Base-by-base conservation (phyloP, 2,797 vertebrate genomes). In the Melanotaenia boesemani region DNA sequence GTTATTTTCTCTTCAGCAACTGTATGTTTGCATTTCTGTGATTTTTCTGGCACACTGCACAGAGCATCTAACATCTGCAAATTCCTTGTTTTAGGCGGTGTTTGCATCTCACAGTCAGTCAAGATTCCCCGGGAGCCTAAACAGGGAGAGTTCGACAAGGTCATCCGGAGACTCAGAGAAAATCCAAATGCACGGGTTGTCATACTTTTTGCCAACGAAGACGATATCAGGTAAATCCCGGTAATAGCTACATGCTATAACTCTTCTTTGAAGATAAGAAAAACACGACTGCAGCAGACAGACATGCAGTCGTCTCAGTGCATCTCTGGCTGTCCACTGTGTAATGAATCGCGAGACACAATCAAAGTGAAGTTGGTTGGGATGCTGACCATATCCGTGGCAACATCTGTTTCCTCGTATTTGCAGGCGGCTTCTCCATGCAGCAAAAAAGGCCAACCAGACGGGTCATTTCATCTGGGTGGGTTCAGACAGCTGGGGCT, bases 401-500 rank as follows among this genome's bases (percentile, higher is more conserved):
- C 46, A 88, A 89, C 87, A 89, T 91, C 83, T 89, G 83, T 82
- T 89, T 76, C 70, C 80, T 82, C 93, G 72, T 82, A 72, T 90
- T 88, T 41, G 16, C 94, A 99, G 98, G 91, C 93, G 96, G 71
- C 95, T 99, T 39, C 95, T 99, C 71, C 95, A 97, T 80, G 97
- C 98, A 0, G 97, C 97, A 16, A 98, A 97, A 88, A 96, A 95
- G 88, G 97, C 97, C 18, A 99, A 99, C 90, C 97, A 98, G 94
- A 99, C 96, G 0, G 97, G 97, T 54, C 98, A 99, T 81, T 99
- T 99, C 90, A 96, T 99, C 94, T 99, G 98, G 98, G 97, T 99
- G 94, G 98, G 98, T 46, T 99, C 98, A 0, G 98, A 99, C 93
- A 99, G 98, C 93, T 99, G 98, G 98, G 98, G 98, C 81, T 99